Percentiles rank a stretch among this genome's conserved stretches.
Evolutionary conservation across 1,140 invertebrate species (phyloP).

Genomic region (Portunus trituberculatus): DNA sequence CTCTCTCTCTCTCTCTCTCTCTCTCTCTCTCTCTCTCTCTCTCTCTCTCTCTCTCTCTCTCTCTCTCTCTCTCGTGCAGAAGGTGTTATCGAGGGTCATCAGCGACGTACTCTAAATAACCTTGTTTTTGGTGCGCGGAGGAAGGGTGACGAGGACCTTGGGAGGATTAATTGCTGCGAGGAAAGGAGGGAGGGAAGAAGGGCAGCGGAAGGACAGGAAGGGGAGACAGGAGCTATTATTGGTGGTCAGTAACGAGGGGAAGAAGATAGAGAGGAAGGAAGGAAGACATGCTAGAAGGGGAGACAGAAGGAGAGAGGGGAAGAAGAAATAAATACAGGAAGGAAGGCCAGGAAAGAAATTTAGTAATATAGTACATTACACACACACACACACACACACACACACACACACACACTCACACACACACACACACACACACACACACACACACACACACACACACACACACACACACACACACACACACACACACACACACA

Average conservation of each 20-base stretch:
- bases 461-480: slow-evolving; percentile 48
- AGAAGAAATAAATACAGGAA: too few species aligned
- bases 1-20: slow-evolving; percentile 26
- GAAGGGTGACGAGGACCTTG: not conserved
- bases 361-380: not conserved
- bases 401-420: slow-evolving; percentile 12
- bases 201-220: too few species aligned
- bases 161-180: not conserved
- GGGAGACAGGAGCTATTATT: too few species aligned
- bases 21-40: slow-evolving; percentile 26
- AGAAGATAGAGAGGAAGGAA: too few species aligned
- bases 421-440: slow-evolving; percentile 26
- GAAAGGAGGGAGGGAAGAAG: not conserved
- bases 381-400: slow-evolving; percentile 29
- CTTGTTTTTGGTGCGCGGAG: not conserved
- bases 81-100: not conserved
- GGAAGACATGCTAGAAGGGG: too few species aligned
- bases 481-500: slow-evolving; percentile 44
- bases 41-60: not conserved
- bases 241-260: too few species aligned
- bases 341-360: too few species aligned
- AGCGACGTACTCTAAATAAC: not conserved
- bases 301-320: too few species aligned
- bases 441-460: slow-evolving; percentile 34
- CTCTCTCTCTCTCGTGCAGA: not conserved